Conservation (phyloP, 2,797 vertebrate genomes). For the Lepilemur ruficaudatus region DNA sequence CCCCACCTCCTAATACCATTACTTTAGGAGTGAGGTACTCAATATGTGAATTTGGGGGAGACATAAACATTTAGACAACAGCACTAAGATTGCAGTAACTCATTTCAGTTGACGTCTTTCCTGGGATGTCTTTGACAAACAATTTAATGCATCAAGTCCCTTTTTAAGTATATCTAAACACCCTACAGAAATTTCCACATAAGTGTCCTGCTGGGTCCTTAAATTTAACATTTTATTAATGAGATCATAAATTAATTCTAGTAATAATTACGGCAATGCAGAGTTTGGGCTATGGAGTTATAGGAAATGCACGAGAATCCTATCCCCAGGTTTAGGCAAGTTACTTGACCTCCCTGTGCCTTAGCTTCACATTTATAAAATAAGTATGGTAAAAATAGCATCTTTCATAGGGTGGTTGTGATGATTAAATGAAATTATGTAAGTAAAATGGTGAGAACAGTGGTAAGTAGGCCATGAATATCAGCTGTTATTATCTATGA, state of each 20-base stretch:
- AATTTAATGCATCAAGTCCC: neutral
- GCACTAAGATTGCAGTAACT: neutral
- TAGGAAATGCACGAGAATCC: neutral
- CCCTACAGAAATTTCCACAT: neutral
- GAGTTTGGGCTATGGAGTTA: neutral
- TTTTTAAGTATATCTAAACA: neutral
- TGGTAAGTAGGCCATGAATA: neutral
- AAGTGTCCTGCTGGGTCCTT: neutral
- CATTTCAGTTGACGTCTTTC: neutral
- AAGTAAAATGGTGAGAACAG: neutral
- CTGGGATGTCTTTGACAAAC: neutral
- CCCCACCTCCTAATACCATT: neutral
- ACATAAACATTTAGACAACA: neutral
- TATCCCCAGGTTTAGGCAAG: neutral
- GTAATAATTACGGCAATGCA: neutral
- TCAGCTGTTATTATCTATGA: neutral
- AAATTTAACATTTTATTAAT: neutral
- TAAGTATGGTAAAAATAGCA: neutral
- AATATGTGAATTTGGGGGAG: neutral
- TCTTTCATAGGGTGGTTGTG: neutral
- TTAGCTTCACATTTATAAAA: neutral
- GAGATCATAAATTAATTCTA: neutral
- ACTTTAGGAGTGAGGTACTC: neutral
- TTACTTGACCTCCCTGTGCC: neutral
- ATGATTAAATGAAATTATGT: neutral